A percentile compares a stretch with the other conserved stretches of the same genome.
Conservation (phyloP, 2,113 vertebrate genomes). For the Dunckerocampus dactyliophorus region DNA sequence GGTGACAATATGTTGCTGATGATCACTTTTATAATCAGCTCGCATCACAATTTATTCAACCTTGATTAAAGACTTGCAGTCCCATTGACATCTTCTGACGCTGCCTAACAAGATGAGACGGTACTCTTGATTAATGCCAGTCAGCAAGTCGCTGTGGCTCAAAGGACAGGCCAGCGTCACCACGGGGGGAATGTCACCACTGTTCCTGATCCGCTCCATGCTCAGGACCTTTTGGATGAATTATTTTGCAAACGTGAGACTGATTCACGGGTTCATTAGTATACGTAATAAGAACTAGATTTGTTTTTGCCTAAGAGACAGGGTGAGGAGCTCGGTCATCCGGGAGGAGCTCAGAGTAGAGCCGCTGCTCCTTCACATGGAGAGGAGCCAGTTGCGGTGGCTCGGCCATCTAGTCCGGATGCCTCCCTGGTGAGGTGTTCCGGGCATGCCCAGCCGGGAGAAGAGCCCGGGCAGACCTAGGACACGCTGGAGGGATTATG, state of each 20-base stretch:
- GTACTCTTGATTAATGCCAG: conserved; percentile 66
- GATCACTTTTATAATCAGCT: conserved; percentile 73
- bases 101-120: conserved; percentile 67
- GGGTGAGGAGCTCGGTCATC: too few relatives aligned
- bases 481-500: too few relatives aligned
- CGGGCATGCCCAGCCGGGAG: too few relatives aligned
- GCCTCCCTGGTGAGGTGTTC: too few relatives aligned
- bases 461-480: too few relatives aligned
- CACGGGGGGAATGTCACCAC: conserved; percentile 42
- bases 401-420: too few relatives aligned
- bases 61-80: conserved; percentile 74
- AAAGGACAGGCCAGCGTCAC: conserved; percentile 57
- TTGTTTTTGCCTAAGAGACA: too few relatives aligned
- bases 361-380: too few relatives aligned
- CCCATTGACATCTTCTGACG: conserved; percentile 67
- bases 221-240: conserved; percentile 56
- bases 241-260: conserved; percentile 20
- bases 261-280: too few relatives aligned
- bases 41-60: conserved; percentile 68
- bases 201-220: conserved; percentile 48
- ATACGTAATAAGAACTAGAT: too few relatives aligned
- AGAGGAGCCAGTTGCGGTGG: too few relatives aligned
- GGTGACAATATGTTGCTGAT: conserved; percentile 70
- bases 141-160: conserved; percentile 55
- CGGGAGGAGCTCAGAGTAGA: too few relatives aligned